Conservation (phyloP, 2,797 vertebrate genomes). For the Bovichtus diacanthus region DNA sequence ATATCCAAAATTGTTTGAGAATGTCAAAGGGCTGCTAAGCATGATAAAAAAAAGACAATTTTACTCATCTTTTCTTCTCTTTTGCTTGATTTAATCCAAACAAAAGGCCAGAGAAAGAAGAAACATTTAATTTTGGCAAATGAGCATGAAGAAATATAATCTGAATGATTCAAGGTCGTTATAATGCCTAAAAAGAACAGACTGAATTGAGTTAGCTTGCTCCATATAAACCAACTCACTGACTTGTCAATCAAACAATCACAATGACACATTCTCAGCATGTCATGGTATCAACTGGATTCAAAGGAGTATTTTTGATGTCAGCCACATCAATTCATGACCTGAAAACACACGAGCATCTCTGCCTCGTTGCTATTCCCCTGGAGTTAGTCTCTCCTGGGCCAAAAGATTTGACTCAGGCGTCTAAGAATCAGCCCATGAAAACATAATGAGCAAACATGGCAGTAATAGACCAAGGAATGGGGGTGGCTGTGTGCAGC, state of each 20-base stretch:
- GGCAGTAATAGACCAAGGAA: conserved; percentile 36
- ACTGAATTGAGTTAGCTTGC: background rate
- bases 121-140: conserved; percentile 18
- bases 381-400: conserved; percentile 59
- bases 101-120: conserved; percentile 25
- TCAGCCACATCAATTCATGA: conserved; percentile 38
- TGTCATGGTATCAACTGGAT: conserved; percentile 32
- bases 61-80: conserved; percentile 21
- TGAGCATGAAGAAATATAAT: conserved; percentile 10
- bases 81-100: conserved; percentile 47
- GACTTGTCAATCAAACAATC: conserved; percentile 36
- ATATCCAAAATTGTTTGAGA: background rate
- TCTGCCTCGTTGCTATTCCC: conserved; percentile 54
- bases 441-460: conserved; percentile 80
- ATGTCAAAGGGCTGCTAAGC: conserved; percentile 14
- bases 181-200: conserved; percentile 3
- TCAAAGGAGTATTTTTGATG: conserved; percentile 37
- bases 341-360: conserved; percentile 36
- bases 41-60: conserved; percentile 26
- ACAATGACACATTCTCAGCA: conserved; percentile 21
- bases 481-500: conserved; percentile 25
- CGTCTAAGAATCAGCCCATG: conserved; percentile 63
- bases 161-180: conserved; percentile 21
- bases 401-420: conserved; percentile 62
- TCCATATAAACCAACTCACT: background rate